Evolutionary conservation across 2,797 vertebrate genomes (phyloP).

Genomic region (Enteromius argenteus): DNA sequence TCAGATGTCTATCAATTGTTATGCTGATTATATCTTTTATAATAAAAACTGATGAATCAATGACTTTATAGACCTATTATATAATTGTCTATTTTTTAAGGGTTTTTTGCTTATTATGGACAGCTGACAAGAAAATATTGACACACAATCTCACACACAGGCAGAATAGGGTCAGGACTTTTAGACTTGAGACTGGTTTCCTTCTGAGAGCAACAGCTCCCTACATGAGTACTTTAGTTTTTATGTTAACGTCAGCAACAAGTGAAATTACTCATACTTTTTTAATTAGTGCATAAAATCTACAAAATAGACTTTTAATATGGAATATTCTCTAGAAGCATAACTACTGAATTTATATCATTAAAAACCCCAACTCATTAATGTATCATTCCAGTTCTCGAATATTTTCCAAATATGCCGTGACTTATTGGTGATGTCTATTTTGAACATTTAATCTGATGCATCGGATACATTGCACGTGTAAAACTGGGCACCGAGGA

Average conservation of each 20-base stretch:
- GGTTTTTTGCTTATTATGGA: background rate
- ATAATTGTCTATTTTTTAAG: background rate
- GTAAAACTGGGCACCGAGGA: constrained; percentile 53
- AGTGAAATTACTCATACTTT: background rate
- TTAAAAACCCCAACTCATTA: background rate
- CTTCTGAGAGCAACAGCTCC: background rate
- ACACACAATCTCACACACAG: background rate
- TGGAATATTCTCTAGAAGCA: background rate
- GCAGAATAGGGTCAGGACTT: background rate
- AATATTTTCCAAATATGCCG: constrained; percentile 27
- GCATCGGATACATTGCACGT: constrained; percentile 48
- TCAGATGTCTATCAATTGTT: background rate
- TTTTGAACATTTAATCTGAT: constrained; percentile 50
- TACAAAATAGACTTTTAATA: background rate
- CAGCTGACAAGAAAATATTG: background rate
- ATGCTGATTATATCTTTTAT: background rate
- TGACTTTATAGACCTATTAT: background rate
- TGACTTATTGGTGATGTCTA: constrained; percentile 41
- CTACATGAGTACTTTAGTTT: background rate
- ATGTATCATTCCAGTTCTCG: background rate
- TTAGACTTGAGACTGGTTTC: background rate
- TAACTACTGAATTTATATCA: background rate
- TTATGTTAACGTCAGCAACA: background rate
- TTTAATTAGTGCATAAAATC: background rate
- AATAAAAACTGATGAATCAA: background rate